phyloP scores from a whole-genome alignment of 2,113 vertebrate genomes.

The Hydropotes inermis region DNA sequence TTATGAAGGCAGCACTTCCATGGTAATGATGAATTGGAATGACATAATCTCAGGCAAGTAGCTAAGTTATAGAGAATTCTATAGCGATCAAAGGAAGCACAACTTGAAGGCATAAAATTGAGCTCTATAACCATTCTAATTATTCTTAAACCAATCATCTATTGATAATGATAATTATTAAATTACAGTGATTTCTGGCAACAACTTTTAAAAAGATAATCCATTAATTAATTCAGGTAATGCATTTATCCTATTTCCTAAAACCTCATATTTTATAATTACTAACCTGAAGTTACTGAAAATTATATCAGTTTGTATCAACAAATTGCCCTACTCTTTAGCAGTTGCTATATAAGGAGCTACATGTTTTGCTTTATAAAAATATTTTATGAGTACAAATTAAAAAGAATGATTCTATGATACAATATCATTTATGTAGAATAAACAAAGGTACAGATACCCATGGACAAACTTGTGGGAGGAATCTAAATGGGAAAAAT shows the following conservation, averaged over 20 bases:
- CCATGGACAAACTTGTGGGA: not conserved
- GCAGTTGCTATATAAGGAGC: not conserved
- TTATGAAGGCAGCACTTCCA: not conserved
- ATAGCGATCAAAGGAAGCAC: not conserved
- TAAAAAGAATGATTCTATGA: not conserved
- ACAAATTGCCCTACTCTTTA: not conserved
- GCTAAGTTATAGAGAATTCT: not conserved
- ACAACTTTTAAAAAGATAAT: not conserved
- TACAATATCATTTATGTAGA: not conserved
- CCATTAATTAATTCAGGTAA: not conserved
- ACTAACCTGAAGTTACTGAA: not conserved
- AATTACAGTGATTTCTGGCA: not conserved
- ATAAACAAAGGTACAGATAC: not conserved
- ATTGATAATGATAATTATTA: not conserved
- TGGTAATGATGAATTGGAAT: not conserved
- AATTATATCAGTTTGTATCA: not conserved
- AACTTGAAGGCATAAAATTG: not conserved
- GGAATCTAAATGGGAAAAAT: not conserved
- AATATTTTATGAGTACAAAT: not conserved
- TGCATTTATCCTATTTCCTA: not conserved
- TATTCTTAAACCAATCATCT: not conserved
- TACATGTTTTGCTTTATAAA: not conserved
- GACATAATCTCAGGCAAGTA: not conserved
- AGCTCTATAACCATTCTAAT: not conserved
- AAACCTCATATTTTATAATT: not conserved